A percentile compares a stretch with the other conserved stretches of the same genome.
Conservation (phyloP, 2,797 vertebrate species). For the Pelobates cultripes region DNA sequence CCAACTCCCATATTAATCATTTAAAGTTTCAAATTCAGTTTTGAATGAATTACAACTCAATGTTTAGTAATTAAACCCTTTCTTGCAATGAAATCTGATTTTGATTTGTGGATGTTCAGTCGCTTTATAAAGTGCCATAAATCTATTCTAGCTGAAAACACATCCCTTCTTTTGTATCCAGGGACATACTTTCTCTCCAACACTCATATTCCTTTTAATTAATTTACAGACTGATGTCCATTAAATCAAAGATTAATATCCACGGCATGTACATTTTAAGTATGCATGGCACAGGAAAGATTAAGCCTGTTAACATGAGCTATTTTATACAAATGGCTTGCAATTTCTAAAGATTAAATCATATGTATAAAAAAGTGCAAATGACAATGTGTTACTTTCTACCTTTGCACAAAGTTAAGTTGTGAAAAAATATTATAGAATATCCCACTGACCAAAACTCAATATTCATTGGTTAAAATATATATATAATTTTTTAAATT, state of each 20-base stretch:
- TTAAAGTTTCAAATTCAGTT: too few species aligned
- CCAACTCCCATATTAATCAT: too few species aligned
- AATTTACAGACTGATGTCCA: slow-evolving; percentile 32
- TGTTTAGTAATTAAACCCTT: background rate
- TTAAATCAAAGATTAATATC: slow-evolving; percentile 45
- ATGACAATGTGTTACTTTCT: background rate
- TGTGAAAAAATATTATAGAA: too few species aligned
- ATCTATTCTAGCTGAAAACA: background rate
- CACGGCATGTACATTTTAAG: slow-evolving; percentile 28
- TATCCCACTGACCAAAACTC: too few species aligned
- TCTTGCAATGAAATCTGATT: background rate
- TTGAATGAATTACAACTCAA: too few species aligned
- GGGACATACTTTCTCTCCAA: slow-evolving; percentile 15
- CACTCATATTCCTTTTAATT: slow-evolving; percentile 30
- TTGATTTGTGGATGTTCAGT: background rate
- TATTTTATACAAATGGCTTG: slow-evolving; percentile 25
- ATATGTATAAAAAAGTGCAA: slow-evolving; percentile 14
- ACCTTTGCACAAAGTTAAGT: too few species aligned
- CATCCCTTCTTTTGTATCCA: background rate
- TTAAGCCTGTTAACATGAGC: slow-evolving; percentile 37
- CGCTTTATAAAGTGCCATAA: background rate
- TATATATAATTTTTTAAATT: too few species aligned
- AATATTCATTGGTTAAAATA: too few species aligned
- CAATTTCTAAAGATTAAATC: slow-evolving; percentile 22
- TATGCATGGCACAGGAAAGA: slow-evolving; percentile 17